Conservation (phyloP, 1,140 invertebrate species). For the Habropoda laboriosa region DNA sequence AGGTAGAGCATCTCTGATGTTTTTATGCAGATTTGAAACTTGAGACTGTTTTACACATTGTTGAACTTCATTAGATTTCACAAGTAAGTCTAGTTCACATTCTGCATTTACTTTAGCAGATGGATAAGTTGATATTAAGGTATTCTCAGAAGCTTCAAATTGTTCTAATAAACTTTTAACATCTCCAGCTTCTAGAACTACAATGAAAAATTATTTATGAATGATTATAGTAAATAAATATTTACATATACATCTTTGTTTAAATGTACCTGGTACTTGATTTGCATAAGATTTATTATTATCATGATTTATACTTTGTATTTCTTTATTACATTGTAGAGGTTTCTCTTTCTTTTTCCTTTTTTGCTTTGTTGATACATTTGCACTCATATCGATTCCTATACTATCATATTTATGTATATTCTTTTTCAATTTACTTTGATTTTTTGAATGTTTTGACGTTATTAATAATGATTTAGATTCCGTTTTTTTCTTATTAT, state of each 20-base stretch:
- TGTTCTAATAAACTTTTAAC: conserved; percentile 82
- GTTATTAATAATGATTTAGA: neutral
- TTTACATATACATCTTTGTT: neutral
- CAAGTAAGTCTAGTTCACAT: neutral
- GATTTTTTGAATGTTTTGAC: neutral
- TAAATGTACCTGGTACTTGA: conserved; percentile 63
- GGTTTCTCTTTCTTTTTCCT: conserved; percentile 35
- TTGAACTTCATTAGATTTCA: neutral
- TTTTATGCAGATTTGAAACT: conserved; percentile 71
- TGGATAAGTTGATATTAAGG: neutral
- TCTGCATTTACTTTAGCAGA: neutral
- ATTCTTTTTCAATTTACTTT: conserved; percentile 19
- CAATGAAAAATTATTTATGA: conserved; percentile 20
- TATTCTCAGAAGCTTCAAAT: conserved; percentile 81
- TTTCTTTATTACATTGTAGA: neutral
- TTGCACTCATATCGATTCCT: conserved; percentile 20
- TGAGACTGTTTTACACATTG: conserved; percentile 39
- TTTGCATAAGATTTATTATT: conserved; percentile 66
- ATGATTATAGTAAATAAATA: conserved; percentile 5
- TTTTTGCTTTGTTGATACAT: conserved; percentile 32
- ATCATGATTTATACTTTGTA: conserved; percentile 59
- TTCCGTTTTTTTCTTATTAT: neutral
- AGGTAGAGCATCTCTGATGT: conserved; percentile 76
- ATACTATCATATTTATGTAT: conserved; percentile 14
- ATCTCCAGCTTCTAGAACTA: conserved; percentile 82